phyloP scores from a whole-genome alignment of 2,888 invertebrate genomes.

The Strigamia crassipes region DNA sequence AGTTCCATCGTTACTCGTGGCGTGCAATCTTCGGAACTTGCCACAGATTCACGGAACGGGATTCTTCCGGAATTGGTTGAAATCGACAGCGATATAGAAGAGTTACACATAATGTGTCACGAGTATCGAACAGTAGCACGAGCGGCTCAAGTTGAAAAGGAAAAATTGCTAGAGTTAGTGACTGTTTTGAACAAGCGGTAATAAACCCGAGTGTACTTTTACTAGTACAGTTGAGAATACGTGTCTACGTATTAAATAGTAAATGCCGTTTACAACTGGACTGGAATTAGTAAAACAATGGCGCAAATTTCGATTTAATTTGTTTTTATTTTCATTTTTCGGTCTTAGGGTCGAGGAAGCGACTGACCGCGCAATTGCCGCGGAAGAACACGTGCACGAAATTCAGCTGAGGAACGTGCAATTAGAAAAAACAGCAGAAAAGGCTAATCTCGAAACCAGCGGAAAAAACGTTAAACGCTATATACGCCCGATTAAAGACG shows the following conservation, averaged over 20 bases:
- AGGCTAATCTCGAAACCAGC: constrained; percentile 18
- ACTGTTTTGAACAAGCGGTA: constrained; percentile 43
- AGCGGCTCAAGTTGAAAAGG: constrained; percentile 45
- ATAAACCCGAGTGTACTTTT: neutral
- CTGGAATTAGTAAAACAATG: no score
- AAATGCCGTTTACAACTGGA: no score
- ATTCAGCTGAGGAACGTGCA: constrained; percentile 14
- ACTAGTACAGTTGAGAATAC: neutral
- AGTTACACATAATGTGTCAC: constrained; percentile 32
- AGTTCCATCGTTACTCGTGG: neutral
- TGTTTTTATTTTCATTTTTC: neutral
- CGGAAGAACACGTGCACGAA: neutral
- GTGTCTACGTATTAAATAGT: no score
- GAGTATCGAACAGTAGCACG: constrained; percentile 43
- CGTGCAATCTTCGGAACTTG: neutral
- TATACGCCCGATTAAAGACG: neutral
- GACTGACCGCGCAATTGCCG: neutral
- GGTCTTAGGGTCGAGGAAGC: constrained; percentile 5
- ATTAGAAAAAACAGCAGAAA: constrained; percentile 33
- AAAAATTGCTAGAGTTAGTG: constrained; percentile 43
- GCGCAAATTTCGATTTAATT: no score
- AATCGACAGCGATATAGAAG: neutral
- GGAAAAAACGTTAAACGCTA: neutral
- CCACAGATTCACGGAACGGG: neutral
- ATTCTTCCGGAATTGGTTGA: neutral